phyloP scores from a whole-genome alignment of 2,797 vertebrate species.

The Coranthus polyacanthus region DNA sequence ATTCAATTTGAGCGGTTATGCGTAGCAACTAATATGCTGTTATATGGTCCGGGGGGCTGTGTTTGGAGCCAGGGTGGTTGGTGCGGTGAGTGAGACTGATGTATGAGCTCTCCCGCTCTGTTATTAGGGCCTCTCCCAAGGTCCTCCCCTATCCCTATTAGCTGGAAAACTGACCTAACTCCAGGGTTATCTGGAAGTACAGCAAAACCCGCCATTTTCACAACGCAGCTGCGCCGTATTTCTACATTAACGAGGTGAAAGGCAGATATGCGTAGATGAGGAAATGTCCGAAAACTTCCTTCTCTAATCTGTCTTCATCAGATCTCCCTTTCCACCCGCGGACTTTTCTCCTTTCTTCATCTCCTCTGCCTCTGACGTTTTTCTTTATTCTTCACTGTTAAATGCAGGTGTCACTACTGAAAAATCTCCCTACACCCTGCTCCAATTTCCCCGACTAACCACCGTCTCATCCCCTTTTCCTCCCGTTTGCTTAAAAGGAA shows the following conservation, averaged over 20 bases:
- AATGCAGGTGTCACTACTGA: not conserved
- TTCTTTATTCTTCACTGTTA: not conserved
- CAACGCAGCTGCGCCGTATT: conserved; percentile 31
- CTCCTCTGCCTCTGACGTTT: not conserved
- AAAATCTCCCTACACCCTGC: not conserved
- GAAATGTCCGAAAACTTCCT: conserved; percentile 36
- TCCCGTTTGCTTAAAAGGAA: conserved; percentile 20
- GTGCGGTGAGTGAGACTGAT: conserved; percentile 78
- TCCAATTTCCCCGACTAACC: not conserved
- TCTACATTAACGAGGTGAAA: conserved; percentile 47
- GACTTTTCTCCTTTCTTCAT: not conserved
- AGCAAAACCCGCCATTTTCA: conserved; percentile 59
- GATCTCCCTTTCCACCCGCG: conserved; percentile 11
- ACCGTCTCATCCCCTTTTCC: not conserved
- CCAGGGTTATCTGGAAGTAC: conserved; percentile 64
- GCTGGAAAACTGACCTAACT: conserved; percentile 71
- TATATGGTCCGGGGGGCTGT: conserved; percentile 71
- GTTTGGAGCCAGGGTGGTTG: conserved; percentile 76
- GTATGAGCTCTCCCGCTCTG: conserved; percentile 72
- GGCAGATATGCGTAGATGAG: conserved; percentile 30
- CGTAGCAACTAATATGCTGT: conserved; percentile 72
- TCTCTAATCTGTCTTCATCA: conserved; percentile 27
- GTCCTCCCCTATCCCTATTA: conserved; percentile 68
- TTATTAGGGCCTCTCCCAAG: conserved; percentile 72
- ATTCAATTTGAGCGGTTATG: conserved; percentile 65